phyloP scores from a whole-genome alignment of 2,888 invertebrate genomes.

The Autographa pulchrina region DNA sequence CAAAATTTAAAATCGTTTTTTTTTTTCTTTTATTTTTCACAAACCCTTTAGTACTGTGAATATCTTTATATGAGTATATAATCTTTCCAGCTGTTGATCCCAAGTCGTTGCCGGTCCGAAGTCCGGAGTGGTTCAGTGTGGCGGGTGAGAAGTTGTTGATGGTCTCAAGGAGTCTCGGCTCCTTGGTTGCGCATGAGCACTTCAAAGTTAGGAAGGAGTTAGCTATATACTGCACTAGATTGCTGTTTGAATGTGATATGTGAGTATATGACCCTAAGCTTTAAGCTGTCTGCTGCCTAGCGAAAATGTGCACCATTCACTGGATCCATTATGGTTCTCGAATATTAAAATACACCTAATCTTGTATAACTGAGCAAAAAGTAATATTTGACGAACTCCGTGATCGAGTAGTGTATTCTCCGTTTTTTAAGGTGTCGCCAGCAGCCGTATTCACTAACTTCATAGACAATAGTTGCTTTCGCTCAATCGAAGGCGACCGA shows the following conservation, averaged over 20 bases:
- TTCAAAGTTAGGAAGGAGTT: conserved; percentile 90
- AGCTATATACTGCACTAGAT: conserved; percentile 87
- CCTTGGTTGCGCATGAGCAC: conserved; percentile 90
- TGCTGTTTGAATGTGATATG: conserved; percentile 90
- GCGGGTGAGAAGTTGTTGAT: conserved; percentile 89
- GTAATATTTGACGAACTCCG: too few species aligned
- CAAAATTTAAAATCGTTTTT: neutral
- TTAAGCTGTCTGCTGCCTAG: too few species aligned
- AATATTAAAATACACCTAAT: too few species aligned
- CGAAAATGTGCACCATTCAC: too few species aligned
- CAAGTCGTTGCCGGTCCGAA: conserved; percentile 75
- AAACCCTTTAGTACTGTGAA: neutral
- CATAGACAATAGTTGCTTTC: too few species aligned
- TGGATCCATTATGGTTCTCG: too few species aligned
- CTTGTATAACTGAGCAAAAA: too few species aligned
- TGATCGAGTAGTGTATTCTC: neutral
- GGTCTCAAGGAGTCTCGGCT: conserved; percentile 85
- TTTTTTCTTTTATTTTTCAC: neutral
- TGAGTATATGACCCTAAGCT: too few species aligned
- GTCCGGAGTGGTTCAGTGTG: conserved; percentile 89
- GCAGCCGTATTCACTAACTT: too few species aligned
- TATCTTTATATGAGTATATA: neutral
- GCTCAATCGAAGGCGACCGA: too few species aligned
- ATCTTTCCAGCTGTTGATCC: conserved; percentile 64
- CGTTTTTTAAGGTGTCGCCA: neutral